Percentiles rank a stretch among this genome's conserved stretches.
Conservation (phyloP, 1,140 invertebrate genomes). For the Apis cerana region DNA sequence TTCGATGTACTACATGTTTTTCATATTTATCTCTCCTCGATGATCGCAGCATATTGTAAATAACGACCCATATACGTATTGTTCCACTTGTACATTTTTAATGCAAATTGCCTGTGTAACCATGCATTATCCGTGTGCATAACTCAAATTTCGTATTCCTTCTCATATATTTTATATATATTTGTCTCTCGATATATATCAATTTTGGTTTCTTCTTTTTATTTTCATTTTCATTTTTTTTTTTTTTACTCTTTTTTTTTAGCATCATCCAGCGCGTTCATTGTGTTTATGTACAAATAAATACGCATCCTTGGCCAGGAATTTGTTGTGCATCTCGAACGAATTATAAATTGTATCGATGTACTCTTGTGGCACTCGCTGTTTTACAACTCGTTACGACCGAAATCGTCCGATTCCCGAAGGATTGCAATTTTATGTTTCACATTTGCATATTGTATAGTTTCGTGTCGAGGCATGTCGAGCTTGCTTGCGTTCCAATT, state of each 20-base stretch:
- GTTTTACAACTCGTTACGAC: conserved; percentile 14
- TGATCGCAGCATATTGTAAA: conserved; percentile 30
- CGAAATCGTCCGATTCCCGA: background rate
- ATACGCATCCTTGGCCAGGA: background rate
- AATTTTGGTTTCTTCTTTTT: background rate
- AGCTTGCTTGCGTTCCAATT: conserved; percentile 60
- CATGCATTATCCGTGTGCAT: conserved; percentile 4
- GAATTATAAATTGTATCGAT: background rate
- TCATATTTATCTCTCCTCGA: background rate
- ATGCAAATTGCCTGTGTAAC: conserved; percentile 38
- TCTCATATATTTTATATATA: background rate
- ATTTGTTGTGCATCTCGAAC: background rate
- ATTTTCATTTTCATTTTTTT: background rate
- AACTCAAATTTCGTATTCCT: background rate
- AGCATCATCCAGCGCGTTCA: conserved; percentile 1
- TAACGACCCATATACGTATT: conserved; percentile 20
- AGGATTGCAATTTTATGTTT: conserved; percentile 7
- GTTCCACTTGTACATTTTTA: conserved; percentile 32
- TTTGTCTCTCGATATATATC: too few species aligned
- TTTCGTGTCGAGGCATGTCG: conserved; percentile 52
- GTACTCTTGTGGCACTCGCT: background rate
- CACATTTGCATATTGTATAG: background rate
- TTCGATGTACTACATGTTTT: conserved; percentile 15
- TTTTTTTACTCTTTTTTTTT: background rate
- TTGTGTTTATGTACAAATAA: background rate